Evolutionary conservation across 2,113 vertebrate genomes (phyloP).

Genomic region (Raja brachyura): DNA sequence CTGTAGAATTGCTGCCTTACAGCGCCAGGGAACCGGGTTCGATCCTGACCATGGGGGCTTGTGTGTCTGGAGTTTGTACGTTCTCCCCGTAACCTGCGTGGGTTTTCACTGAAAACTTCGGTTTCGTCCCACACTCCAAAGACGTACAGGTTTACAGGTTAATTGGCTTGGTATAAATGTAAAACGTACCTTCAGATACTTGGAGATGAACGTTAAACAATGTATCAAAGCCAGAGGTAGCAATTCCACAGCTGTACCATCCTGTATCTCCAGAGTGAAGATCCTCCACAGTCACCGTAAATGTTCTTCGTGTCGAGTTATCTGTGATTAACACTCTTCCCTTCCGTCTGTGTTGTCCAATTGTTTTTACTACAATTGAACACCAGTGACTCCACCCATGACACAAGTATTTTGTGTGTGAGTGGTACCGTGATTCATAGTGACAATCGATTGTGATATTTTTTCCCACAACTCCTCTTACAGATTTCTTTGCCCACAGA

Average conservation of each 20-base stretch:
- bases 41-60: no score
- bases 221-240: neutral
- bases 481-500: neutral
- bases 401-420: neutral
- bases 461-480: constrained; percentile 7
- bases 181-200: neutral
- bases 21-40: no score
- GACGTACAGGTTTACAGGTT: no score
- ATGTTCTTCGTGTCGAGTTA: neutral
- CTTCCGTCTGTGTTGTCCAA: neutral
- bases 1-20: no score
- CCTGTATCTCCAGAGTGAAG: neutral
- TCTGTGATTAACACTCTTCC: neutral
- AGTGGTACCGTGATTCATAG: no score
- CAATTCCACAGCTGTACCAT: neutral
- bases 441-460: neutral
- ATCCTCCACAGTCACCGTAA: neutral
- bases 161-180: no score
- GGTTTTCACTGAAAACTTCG: no score
- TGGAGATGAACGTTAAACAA: neutral
- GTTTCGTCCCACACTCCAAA: no score
- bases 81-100: no score
- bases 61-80: no score
- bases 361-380: neutral
- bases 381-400: neutral